Percentiles rank a stretch among this genome's conserved stretches.
These are phyloP conservation scores for Gallinago media DNA, from an alignment of 2,113 vertebrate genomes.

Conservation along the genomic window DNA sequence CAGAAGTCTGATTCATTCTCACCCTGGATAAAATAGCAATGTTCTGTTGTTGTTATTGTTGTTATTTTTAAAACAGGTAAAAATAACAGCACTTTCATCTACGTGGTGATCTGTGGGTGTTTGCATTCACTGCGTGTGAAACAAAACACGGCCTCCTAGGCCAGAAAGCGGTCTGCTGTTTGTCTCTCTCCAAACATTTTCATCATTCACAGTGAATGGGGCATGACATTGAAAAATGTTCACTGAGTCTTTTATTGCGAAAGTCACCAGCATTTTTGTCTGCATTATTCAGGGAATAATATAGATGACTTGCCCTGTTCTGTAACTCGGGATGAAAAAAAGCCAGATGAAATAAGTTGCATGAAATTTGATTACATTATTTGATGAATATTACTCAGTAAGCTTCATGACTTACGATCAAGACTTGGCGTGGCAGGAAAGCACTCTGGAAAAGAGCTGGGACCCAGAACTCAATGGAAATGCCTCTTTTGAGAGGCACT, in stretches of 20 bases:
- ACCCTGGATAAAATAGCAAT: slow-evolving; percentile 16
- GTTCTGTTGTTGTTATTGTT: slow-evolving; percentile 48
- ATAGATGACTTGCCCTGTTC: not conserved
- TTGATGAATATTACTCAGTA: not conserved
- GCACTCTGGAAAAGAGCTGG: not conserved
- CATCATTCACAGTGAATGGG: not conserved
- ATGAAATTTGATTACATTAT: not conserved
- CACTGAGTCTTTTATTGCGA: not conserved
- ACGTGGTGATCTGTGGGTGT: slow-evolving; percentile 35
- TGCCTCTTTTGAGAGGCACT: not conserved
- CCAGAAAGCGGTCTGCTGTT: not conserved
- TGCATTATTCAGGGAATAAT: not conserved
- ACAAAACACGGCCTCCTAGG: not conserved
- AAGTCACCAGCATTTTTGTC: not conserved
- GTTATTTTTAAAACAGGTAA: slow-evolving; percentile 69
- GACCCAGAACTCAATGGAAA: not conserved
- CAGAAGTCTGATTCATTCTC: slow-evolving; percentile 57
- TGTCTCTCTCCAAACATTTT: not conserved
- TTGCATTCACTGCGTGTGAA: not conserved
- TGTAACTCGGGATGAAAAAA: not conserved
- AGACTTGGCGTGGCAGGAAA: not conserved
- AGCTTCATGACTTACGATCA: not conserved
- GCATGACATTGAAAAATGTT: not conserved
- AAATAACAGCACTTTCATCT: slow-evolving; percentile 52
- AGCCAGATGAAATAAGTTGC: not conserved